Evolutionary conservation across 2,113 vertebrate genomes (phyloP), one percentile per base, ranked within the genome.

Genomic region (Butastur rufipennis): DNA sequence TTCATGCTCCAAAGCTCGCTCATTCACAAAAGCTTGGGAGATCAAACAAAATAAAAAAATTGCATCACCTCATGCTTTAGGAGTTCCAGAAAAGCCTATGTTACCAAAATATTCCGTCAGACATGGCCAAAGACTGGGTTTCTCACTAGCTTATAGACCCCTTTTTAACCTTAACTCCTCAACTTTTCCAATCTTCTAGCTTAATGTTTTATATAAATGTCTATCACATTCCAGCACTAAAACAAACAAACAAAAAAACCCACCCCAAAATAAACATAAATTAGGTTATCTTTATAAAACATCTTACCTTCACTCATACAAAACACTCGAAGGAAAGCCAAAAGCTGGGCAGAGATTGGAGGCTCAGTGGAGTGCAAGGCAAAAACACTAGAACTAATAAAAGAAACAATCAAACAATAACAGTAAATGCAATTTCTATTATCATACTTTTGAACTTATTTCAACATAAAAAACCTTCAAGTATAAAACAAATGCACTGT

Each of bases 251-350:
- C 38, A 45, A 58, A 10, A 56, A 58, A 29, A 16, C 14, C 52
- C 16, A 53, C 27, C 82, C 56, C 32, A 22, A 81, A 81, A n/a
- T 14, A n/a, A 83, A 75, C 8, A 13, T 38, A 67, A 78, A 72
- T 78, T 29, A 91, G 21, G 23, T 59, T 65, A 43, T 78, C n/a
- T 42, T 61, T 40, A 45, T n/a, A 71, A 88, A 86, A 50, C 27
- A 80, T 95, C 95, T 98, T 98, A 99, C 99, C 99, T 98, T 99
- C 99, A 2, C 98, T 99, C 99, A 99, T 99, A 98, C 99, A 99
- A 98, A 99, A 99, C 16, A 99, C 99, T 56, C 99, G 98, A 53
- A 99, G 99, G 92, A 99, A 99, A 95, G 99, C 99, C 88, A 99
- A 98, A 42, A 99, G 99, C 95, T 99, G 99, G 71, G 99, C 99